Evolutionary conservation across 2,888 invertebrate genomes (phyloP).

Genomic region (Sacculina carcini): DNA sequence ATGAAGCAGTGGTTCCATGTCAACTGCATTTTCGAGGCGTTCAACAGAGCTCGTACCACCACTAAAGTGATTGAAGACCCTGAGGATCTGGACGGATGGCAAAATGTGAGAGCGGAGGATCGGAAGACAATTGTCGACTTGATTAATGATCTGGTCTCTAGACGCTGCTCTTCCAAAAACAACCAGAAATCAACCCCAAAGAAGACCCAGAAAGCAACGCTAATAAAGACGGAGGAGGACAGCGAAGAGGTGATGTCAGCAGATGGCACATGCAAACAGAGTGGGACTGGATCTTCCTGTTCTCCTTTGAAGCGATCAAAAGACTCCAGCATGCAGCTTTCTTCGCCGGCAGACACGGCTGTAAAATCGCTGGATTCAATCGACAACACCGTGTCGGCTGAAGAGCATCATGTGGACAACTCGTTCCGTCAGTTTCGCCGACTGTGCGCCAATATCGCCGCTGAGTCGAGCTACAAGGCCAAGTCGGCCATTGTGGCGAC

Average conservation of each 20-base stretch:
- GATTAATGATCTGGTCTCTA: constrained; percentile 31
- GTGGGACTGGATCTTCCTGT: background rate
- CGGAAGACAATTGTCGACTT: constrained; percentile 34
- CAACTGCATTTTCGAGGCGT: constrained; percentile 47
- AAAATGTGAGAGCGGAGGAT: constrained; percentile 34
- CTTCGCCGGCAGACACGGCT: background rate
- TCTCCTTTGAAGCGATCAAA: background rate
- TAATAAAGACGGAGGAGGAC: constrained; percentile 1
- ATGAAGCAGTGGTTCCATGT: constrained; percentile 70
- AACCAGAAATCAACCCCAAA: constrained; percentile 7
- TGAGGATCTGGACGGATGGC: constrained; percentile 50
- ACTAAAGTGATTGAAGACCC: constrained; percentile 54
- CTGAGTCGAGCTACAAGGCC: constrained; percentile 46
- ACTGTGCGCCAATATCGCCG: constrained; percentile 48
- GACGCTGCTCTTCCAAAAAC: too few relatives aligned
- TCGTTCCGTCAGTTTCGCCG: constrained; percentile 46
- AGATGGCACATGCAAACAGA: background rate
- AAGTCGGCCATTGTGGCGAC: constrained; percentile 46
- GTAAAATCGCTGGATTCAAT: background rate
- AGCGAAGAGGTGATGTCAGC: background rate
- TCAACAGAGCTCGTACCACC: constrained; percentile 46
- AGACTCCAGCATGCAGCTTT: background rate
- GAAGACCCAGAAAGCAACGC: constrained; percentile 7
- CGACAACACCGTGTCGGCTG: constrained; percentile 6
- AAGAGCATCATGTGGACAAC: constrained; percentile 29